These are phyloP conservation scores for Tiliacea aurago DNA, from an alignment of 2,888 invertebrate species.

Conservation along the genomic window DNA sequence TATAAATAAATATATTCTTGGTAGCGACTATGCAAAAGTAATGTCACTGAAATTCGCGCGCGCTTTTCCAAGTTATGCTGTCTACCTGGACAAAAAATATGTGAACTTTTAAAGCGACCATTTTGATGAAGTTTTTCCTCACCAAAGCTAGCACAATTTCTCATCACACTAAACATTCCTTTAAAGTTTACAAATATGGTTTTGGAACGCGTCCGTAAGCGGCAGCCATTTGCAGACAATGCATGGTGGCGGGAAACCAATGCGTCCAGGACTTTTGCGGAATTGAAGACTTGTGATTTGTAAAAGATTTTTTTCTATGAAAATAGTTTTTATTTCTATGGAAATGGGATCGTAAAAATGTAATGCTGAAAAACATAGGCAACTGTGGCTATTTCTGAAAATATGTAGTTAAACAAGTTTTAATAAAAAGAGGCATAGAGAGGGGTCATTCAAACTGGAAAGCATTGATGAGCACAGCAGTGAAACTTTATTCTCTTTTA, in stretches of 20 bases:
- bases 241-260: slow-evolving; percentile 80
- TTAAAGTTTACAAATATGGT: slow-evolving; percentile 70
- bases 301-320: slow-evolving; percentile 31
- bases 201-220: slow-evolving; percentile 80
- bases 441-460: neutral
- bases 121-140: slow-evolving; percentile 55
- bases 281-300: slow-evolving; percentile 41
- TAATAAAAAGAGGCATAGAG: neutral
- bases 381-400: neutral
- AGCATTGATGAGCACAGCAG: neutral
- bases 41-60: neutral
- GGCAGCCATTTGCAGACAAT: slow-evolving; percentile 87
- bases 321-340: slow-evolving; percentile 14
- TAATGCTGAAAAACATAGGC: neutral
- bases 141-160: slow-evolving; percentile 76
- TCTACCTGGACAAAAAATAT: neutral
- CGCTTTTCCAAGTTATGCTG: neutral
- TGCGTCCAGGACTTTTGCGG: slow-evolving; percentile 79
- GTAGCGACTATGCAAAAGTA: neutral
- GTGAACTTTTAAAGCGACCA: neutral
- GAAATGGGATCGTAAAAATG: neutral
- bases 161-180: slow-evolving; percentile 75
- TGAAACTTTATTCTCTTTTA: neutral
- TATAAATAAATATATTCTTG: too few species aligned
- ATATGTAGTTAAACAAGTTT: neutral